Evolutionary conservation across 2,797 vertebrate genomes (phyloP).

Genomic region (Peromyscus attwateri): DNA sequence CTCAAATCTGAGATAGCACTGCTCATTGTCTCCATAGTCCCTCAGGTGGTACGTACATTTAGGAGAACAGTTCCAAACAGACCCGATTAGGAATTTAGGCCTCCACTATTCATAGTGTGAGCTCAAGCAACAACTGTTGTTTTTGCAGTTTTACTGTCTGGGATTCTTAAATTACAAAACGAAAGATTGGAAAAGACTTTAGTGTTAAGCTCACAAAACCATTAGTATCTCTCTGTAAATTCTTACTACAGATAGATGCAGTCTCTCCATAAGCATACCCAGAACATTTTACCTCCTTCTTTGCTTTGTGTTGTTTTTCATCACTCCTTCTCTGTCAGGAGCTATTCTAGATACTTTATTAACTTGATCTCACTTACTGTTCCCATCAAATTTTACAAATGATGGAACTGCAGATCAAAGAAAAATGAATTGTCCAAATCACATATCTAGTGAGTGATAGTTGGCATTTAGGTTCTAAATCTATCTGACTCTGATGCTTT

Average conservation of each 20-base stretch:
- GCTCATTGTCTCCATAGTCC: not conserved
- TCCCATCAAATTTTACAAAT: not conserved
- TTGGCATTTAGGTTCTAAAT: not conserved
- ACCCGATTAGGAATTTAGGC: not conserved
- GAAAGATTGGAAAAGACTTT: conserved; percentile 29
- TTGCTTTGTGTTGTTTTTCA: not conserved
- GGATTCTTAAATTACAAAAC: conserved; percentile 19
- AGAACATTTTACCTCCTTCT: not conserved
- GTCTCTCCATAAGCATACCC: not conserved
- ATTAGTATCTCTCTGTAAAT: conserved; percentile 1
- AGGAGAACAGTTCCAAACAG: not conserved
- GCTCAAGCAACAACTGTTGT: not conserved
- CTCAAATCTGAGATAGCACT: not conserved
- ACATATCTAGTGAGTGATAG: not conserved
- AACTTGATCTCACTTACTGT: not conserved
- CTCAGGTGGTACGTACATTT: not conserved
- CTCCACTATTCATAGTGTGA: not conserved
- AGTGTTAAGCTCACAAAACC: not conserved
- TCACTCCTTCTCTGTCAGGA: not conserved
- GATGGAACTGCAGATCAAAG: not conserved
- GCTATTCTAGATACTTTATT: not conserved
- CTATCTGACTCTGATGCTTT: not conserved
- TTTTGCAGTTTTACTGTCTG: not conserved
- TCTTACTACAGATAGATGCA: not conserved
- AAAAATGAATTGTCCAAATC: not conserved